Conservation (phyloP, 2,888 invertebrate genomes). For the Apamea sordens region DNA sequence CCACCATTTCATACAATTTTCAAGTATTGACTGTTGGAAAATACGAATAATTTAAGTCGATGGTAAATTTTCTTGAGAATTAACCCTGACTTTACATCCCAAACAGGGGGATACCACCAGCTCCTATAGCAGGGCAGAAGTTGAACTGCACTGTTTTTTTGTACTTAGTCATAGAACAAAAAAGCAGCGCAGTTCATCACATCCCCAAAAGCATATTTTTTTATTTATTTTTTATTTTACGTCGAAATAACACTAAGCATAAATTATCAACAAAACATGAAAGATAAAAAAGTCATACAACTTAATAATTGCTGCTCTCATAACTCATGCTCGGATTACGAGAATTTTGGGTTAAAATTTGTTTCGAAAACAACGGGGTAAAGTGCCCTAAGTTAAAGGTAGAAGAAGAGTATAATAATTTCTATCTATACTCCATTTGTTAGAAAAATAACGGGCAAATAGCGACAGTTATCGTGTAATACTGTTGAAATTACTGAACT, state of each 20-base stretch:
- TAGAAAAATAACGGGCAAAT: neutral
- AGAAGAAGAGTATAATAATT: neutral
- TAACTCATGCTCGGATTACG: slow-evolving; percentile 62
- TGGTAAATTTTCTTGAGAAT: neutral
- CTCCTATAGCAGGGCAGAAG: too few relatives aligned
- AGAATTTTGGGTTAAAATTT: slow-evolving; percentile 62
- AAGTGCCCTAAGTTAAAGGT: slow-evolving; percentile 41
- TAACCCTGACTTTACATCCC: neutral
- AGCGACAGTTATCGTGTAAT: neutral
- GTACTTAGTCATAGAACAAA: too few relatives aligned
- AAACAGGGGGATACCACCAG: neutral
- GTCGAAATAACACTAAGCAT: neutral
- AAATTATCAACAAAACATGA: slow-evolving; percentile 33
- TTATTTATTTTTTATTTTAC: too few relatives aligned
- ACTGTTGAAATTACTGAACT: neutral
- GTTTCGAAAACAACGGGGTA: slow-evolving; percentile 46
- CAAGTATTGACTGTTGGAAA: neutral
- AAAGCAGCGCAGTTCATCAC: too few relatives aligned
- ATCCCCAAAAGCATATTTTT: neutral
- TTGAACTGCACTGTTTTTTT: too few relatives aligned
- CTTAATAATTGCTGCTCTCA: slow-evolving; percentile 57
- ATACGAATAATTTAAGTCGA: neutral
- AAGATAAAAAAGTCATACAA: slow-evolving; percentile 55
- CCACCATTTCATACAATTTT: neutral
- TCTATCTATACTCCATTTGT: neutral